Percentiles rank a stretch among this genome's conserved stretches.
Evolutionary conservation across 2,797 vertebrate species (phyloP).

Genomic region (Smutsia temminckii): DNA sequence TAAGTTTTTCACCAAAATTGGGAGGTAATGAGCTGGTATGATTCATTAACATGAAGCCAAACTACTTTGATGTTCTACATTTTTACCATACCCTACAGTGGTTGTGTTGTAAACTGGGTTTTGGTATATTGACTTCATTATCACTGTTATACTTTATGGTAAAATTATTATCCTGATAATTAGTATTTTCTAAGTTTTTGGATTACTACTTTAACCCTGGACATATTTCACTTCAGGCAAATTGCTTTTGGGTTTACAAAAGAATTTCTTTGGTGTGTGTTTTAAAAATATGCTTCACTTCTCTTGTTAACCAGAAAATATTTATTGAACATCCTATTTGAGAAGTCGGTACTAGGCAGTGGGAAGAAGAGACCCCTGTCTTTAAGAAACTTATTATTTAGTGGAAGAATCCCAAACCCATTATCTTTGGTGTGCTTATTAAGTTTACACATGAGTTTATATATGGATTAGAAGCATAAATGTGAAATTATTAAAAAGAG

Average conservation of each 20-base stretch:
- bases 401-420: neutral
- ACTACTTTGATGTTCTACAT: neutral
- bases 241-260: neutral
- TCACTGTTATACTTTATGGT: neutral
- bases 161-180: neutral
- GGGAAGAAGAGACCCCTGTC: neutral
- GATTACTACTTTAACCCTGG: neutral
- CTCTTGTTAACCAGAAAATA: slow-evolving; percentile 14
- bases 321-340: neutral
- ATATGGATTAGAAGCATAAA: neutral
- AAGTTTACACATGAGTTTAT: neutral
- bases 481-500: neutral
- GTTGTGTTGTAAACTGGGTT: neutral
- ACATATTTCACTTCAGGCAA: neutral
- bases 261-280: neutral
- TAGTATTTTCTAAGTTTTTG: neutral
- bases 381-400: neutral
- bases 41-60: slow-evolving; percentile 10
- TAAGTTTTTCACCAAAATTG: neutral
- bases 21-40: neutral
- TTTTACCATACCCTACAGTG: neutral
- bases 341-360: neutral
- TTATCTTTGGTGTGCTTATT: neutral
- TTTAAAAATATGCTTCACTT: neutral
- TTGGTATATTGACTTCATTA: neutral